Evolutionary conservation across 1,140 invertebrate genomes (phyloP), one percentile per base, ranked within the genome.

Genomic region (Melipona quadrifasciata): DNA sequence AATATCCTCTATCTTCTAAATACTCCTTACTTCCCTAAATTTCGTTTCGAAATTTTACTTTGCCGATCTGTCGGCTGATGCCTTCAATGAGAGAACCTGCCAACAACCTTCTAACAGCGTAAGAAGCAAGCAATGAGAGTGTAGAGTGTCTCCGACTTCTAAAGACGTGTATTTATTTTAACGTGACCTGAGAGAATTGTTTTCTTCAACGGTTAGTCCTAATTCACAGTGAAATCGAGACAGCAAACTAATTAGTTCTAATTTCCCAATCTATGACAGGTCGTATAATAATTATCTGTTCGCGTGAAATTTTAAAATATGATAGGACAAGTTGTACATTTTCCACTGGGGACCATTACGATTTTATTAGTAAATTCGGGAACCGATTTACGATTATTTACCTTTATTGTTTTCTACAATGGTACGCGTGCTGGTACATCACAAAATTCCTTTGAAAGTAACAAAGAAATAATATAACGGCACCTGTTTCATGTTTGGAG

Each of bases 191-290:
- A 74, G 19, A 24, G 4, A 4, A 19, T 19, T 53, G 8, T 21
- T 58, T 47, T 31, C n/a, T 24, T 4, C 14, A 34, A 67, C 34
- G 70, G 77, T 82, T 82, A 82, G 64, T 76, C 53, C 16, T 71
- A 39, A 78, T 83, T 78, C 16, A 78, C 64, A 39, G 55, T 83
- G 8, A 78, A 83, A 83, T 70, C 39, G 8, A 5, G n/a, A 4
- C 27, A 16, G 4, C 21, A n/a, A 3, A 31, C 6, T 57, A 82
- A 78, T 68, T 65, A 70, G 65, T 39, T n/a, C 65, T 55, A 70
- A 10, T 70, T 78, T 76, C 19, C 31, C 3, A 39, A 10, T 21
- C 27, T 57, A 24, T 47, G 47, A 12, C 31, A 8, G 51, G 64
- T 77, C 80, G 53, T 76, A 67, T 82, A 82, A 47, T 24, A 27